These are phyloP conservation scores for Ceratotherium simum DNA, from an alignment of 2,113 vertebrate genomes.

Conservation along the genomic window DNA sequence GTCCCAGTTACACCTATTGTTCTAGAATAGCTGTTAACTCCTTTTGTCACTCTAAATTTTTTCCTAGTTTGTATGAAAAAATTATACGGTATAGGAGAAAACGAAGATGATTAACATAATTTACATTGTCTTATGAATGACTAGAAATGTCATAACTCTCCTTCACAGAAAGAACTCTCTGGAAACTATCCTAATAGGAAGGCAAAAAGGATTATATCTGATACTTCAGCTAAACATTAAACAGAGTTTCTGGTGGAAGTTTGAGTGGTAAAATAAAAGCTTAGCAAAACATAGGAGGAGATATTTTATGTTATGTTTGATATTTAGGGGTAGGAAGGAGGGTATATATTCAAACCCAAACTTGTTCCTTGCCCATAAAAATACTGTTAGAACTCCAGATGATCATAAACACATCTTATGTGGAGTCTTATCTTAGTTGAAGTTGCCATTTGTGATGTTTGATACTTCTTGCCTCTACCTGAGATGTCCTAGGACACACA, in stretches of 20 bases:
- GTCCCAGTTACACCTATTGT: neutral
- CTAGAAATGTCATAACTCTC: neutral
- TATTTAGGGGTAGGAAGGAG: neutral
- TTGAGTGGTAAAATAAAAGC: neutral
- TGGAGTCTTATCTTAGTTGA: neutral
- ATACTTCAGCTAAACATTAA: neutral
- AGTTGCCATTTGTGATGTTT: neutral
- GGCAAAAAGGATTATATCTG: neutral
- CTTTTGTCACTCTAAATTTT: neutral
- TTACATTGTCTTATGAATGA: neutral
- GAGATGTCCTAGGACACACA: neutral
- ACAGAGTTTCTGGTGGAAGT: neutral
- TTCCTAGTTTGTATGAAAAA: slow-evolving; percentile 1
- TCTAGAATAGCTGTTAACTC: neutral
- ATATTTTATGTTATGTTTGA: neutral
- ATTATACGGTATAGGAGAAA: neutral
- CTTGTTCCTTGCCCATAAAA: neutral
- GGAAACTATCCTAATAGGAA: neutral
- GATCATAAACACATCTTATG: neutral
- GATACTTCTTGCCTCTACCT: neutral
- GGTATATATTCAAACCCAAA: neutral
- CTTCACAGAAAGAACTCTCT: neutral
- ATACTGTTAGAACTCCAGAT: neutral
- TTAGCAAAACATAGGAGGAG: neutral
- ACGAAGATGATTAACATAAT: neutral